phyloP scores from a whole-genome alignment of 1,140 invertebrate genomes.

The Druon quercuslanigerum region DNA sequence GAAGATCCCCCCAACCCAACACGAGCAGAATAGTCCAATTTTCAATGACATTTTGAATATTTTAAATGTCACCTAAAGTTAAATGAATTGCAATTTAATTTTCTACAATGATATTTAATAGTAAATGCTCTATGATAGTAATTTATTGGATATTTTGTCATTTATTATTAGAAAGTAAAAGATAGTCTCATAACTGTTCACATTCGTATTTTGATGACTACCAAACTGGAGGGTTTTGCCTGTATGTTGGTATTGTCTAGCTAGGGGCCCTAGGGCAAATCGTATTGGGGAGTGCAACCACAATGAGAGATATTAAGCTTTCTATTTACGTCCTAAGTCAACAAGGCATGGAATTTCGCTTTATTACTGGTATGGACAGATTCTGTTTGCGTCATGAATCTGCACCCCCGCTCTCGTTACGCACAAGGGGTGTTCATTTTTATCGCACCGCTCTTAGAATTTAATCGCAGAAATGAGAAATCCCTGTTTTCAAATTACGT shows the following conservation, averaged over 20 bases:
- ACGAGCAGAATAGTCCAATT: no score
- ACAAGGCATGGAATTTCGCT: conserved; percentile 61
- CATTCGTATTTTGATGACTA: conserved; percentile 6
- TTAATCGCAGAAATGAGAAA: conserved; percentile 14
- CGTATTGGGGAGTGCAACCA: conserved; percentile 48
- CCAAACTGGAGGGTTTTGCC: conserved; percentile 1
- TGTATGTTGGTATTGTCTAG: conserved; percentile 29
- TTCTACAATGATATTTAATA: no score
- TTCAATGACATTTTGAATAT: no score
- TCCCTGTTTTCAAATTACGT: conserved; percentile 25
- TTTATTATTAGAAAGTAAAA: no score
- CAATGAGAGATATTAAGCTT: conserved; percentile 62
- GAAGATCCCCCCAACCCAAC: no score
- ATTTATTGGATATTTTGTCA: no score
- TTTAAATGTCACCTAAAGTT: no score
- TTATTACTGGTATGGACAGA: conserved; percentile 56
- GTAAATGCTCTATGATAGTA: no score
- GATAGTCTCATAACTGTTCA: neutral
- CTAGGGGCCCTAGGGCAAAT: conserved; percentile 43
- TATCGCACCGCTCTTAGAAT: neutral
- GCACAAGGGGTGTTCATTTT: conserved; percentile 4
- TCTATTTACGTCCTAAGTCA: conserved; percentile 64
- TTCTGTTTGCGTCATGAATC: conserved; percentile 35
- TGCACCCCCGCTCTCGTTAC: neutral
- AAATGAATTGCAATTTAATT: no score